These are phyloP conservation scores for Chelon auratus DNA, from an alignment of 2,797 vertebrate species.

Conservation along the genomic window DNA sequence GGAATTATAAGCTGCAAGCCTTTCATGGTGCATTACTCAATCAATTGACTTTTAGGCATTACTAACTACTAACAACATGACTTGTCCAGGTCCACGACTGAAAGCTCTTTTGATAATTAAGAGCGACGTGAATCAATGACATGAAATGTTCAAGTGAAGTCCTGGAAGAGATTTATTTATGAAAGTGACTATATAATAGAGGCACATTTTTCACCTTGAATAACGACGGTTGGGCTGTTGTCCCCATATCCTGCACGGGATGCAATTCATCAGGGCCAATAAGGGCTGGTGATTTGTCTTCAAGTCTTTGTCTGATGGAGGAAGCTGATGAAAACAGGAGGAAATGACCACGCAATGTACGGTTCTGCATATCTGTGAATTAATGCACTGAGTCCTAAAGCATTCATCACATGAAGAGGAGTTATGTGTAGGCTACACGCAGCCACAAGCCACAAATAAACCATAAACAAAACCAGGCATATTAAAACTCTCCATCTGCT, in stretches of 20 bases:
- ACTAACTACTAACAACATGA: conserved; percentile 62
- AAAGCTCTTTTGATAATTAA: conserved; percentile 78
- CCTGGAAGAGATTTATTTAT: conserved; percentile 77
- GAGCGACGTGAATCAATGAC: conserved; percentile 72
- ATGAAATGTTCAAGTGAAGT: conserved; percentile 68
- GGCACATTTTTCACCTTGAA: conserved; percentile 74
- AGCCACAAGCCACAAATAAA: conserved; percentile 46
- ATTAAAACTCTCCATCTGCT: conserved; percentile 26
- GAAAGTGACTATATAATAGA: conserved; percentile 66
- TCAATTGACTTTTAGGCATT: conserved; percentile 60
- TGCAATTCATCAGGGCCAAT: conserved; percentile 76
- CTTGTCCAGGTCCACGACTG: conserved; percentile 61
- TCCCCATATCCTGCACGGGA: conserved; percentile 73
- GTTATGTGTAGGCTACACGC: conserved; percentile 37
- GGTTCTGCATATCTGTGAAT: conserved; percentile 61
- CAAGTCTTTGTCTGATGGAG: conserved; percentile 77
- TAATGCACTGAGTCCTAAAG: conserved; percentile 50
- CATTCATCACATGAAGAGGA: conserved; percentile 57
- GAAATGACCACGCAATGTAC: conserved; percentile 67
- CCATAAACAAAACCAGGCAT: conserved; percentile 35
- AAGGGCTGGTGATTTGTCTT: conserved; percentile 80
- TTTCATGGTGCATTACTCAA: conserved; percentile 52
- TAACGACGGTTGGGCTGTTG: conserved; percentile 68
- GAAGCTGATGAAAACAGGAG: conserved; percentile 79
- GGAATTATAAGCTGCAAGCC: conserved; percentile 26